These are phyloP conservation scores for Gastrophryne carolinensis DNA, from an alignment of 2,797 vertebrate species.

Conservation along the genomic window DNA sequence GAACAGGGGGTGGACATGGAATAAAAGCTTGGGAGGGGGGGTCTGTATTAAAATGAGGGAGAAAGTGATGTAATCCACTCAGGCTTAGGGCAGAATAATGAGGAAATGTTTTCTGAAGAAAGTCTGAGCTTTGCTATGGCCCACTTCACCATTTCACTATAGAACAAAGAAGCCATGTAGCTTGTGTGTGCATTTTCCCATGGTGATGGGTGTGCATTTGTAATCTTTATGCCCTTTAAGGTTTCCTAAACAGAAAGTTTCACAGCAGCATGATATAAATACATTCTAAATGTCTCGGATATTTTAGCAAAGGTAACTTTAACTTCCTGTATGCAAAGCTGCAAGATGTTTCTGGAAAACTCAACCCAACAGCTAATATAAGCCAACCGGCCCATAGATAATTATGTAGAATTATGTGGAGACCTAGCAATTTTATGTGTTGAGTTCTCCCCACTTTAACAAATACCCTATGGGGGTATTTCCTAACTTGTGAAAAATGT, in stretches of 20 bases:
- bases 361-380: no score
- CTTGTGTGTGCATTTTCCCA: not conserved
- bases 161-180: not conserved
- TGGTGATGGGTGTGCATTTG: not conserved
- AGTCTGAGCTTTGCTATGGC: not conserved
- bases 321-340: no score
- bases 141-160: not conserved
- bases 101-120: slow-evolving; percentile 46
- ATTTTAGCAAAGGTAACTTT: no score
- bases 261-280: no score
- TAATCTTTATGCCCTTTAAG: not conserved
- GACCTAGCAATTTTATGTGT: no score
- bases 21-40: slow-evolving; percentile 44
- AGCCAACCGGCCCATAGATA: no score
- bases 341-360: no score
- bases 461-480: no score
- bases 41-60: slow-evolving; percentile 57
- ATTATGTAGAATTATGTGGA: no score
- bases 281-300: not conserved
- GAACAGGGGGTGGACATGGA: slow-evolving; percentile 58
- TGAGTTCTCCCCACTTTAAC: no score
- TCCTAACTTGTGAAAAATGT: no score
- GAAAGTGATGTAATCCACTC: slow-evolving; percentile 68
- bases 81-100: slow-evolving; percentile 61
- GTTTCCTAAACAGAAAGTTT: not conserved